Evolutionary conservation across 2,113 vertebrate species (phyloP).

Genomic region (Peromyscus maniculatus): DNA sequence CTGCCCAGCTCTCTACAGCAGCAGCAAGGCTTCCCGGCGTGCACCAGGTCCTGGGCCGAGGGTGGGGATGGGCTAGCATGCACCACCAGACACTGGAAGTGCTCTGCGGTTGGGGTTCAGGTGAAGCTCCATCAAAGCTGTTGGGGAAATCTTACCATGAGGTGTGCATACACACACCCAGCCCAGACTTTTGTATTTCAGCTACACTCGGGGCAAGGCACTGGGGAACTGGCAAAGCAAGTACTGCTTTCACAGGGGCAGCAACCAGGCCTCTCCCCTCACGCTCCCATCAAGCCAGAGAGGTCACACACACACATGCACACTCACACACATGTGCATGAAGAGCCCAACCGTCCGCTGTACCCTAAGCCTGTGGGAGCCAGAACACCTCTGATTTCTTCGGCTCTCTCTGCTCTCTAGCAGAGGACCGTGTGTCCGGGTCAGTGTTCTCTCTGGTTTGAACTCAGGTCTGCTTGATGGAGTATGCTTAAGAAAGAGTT

Average conservation of each 20-base stretch:
- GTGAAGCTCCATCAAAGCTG: background rate
- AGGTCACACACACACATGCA: too few species aligned
- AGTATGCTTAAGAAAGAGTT: background rate
- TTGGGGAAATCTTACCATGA: background rate
- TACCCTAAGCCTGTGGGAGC: background rate
- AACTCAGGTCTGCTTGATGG: background rate
- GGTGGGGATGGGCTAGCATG: accelerated
- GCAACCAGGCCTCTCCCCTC: too few species aligned
- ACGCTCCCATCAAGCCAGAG: background rate
- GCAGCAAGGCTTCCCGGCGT: background rate
- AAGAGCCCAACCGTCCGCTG: background rate
- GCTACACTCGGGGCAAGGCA: background rate
- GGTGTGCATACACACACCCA: accelerated
- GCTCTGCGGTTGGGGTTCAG: too few species aligned
- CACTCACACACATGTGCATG: background rate
- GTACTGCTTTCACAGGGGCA: background rate
- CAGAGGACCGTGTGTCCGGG: background rate
- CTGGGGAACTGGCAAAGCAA: background rate
- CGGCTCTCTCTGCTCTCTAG: background rate
- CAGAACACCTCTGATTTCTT: background rate
- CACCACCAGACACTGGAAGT: accelerated
- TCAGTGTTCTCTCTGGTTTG: background rate
- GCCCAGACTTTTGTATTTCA: background rate
- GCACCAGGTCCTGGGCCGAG: accelerated
- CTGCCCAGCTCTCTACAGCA: accelerated